Percentiles rank a stretch among this genome's conserved stretches.
phyloP scores from a whole-genome alignment of 2,888 invertebrate species.

The Lymantria dispar region DNA sequence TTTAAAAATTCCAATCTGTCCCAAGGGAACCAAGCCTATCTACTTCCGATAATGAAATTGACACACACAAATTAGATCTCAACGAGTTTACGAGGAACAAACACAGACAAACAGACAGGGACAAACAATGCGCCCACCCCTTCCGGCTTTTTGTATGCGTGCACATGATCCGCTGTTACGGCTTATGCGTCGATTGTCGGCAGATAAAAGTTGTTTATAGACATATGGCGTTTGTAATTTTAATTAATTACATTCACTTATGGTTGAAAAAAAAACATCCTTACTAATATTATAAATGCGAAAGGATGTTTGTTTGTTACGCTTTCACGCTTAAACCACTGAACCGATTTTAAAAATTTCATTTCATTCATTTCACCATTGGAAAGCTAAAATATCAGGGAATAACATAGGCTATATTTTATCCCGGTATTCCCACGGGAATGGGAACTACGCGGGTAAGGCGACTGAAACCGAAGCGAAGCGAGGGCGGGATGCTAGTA shows the following conservation, averaged over 20 bases:
- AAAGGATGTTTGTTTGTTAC: no score
- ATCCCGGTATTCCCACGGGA: no score
- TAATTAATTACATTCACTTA: slow-evolving; percentile 16
- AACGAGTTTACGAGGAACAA: slow-evolving; percentile 35
- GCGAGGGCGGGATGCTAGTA: no score
- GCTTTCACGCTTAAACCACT: no score
- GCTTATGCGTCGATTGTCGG: slow-evolving; percentile 24
- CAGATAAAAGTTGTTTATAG: slow-evolving; percentile 15
- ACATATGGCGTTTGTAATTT: slow-evolving; percentile 8
- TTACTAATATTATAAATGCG: no score
- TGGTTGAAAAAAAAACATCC: no score
- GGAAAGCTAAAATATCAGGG: no score
- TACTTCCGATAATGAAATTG: slow-evolving; percentile 16
- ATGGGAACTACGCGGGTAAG: no score
- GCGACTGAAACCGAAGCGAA: no score
- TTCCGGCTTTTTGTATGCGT: slow-evolving; percentile 30
- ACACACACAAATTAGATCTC: slow-evolving; percentile 27
- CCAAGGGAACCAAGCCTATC: slow-evolving; percentile 4
- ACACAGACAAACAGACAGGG: slow-evolving; percentile 24
- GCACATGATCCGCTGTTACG: slow-evolving; percentile 6
- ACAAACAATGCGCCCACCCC: slow-evolving; percentile 38
- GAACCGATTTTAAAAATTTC: no score
- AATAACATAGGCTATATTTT: no score
- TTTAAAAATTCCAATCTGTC: slow-evolving; percentile 3
- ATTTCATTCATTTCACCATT: no score